Conservation (phyloP, 2,888 invertebrate genomes). For the Dorcus hopei region DNA sequence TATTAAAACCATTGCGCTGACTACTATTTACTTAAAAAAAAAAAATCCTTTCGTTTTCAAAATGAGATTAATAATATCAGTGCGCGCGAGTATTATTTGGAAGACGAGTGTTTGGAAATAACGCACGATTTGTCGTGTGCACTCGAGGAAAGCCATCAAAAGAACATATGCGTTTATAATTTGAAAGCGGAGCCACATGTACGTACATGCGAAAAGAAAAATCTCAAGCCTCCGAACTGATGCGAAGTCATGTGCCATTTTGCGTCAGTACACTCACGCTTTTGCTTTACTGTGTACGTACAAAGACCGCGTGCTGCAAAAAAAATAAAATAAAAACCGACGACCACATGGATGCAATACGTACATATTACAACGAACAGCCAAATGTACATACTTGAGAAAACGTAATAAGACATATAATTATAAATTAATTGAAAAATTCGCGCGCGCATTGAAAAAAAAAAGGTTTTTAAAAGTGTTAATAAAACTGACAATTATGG, state of each 20-base stretch:
- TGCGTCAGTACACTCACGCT: constrained; percentile 6
- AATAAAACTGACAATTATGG: no score
- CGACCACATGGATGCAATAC: background rate
- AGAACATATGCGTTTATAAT: constrained; percentile 22
- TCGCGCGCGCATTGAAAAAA: no score
- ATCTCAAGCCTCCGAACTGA: constrained; percentile 21
- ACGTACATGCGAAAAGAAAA: constrained; percentile 17
- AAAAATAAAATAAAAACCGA: background rate
- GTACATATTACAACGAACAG: background rate
- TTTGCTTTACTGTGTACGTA: background rate
- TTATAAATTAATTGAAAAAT: no score
- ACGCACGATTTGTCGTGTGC: background rate
- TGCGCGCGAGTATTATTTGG: no score
- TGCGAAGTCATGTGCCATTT: constrained; percentile 26
- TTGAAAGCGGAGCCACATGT: constrained; percentile 26
- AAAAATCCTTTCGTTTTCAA: no score
- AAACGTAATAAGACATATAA: no score
- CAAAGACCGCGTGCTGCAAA: background rate
- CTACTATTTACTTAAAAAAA: no score
- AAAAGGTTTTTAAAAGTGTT: no score
- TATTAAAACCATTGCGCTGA: no score
- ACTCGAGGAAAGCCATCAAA: constrained; percentile 7
- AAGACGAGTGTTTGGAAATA: no score
- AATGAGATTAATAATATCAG: no score
- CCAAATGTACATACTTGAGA: no score